Base-by-base conservation (phyloP, 2,888 invertebrate genomes). In the Drosophila diplacantha region DNA sequence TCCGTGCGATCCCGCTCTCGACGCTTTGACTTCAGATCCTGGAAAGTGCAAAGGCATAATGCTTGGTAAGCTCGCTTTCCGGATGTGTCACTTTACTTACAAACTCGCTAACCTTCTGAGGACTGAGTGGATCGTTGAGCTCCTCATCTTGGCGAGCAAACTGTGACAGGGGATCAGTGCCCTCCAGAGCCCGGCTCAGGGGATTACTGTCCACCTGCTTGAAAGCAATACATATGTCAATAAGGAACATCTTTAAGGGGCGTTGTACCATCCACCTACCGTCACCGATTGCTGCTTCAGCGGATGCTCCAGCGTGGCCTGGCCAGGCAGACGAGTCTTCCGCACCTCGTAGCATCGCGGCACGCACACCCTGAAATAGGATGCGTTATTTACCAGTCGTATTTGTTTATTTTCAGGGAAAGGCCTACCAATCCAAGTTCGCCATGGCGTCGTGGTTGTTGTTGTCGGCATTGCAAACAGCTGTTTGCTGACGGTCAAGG, bases 81-180 rank as follows among this genome's bases (percentile, higher is more conserved):
- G 22, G n/a, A 24, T 20, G 18, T 9, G 6, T 14, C 8, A 16
- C 9, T 22, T 6, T 34, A 72, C 72, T 81, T 76, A 86, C 86
- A 75, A 85, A 85, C 77, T 88, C 86, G 1, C 75, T 79, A 12
- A 91, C 91, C 89, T 92, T 91, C 89, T 91, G 91, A 89, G 91
- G 91, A 2, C 92, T 91, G 22, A 93, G 87, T 2, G 93, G 92
- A 87, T 93, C 93, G 83, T 92, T 87, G 31, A 90, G 87, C 37
- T 88, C 88, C 29, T 87, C 83, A 70, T 92, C 91, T 69, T 90
- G 90, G 52, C 90, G 89, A 3, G 92, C 92, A 87, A 94, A 92
- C 79, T 92, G 92, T 20, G 93, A 93, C 26, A 95, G 87, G 0
- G 95, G 95, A 89, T 95, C 94, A 0, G 91, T 89, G 29, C 93